These are phyloP conservation scores for Rostratula benghalensis DNA, from an alignment of 2,113 vertebrate species.

Conservation along the genomic window DNA sequence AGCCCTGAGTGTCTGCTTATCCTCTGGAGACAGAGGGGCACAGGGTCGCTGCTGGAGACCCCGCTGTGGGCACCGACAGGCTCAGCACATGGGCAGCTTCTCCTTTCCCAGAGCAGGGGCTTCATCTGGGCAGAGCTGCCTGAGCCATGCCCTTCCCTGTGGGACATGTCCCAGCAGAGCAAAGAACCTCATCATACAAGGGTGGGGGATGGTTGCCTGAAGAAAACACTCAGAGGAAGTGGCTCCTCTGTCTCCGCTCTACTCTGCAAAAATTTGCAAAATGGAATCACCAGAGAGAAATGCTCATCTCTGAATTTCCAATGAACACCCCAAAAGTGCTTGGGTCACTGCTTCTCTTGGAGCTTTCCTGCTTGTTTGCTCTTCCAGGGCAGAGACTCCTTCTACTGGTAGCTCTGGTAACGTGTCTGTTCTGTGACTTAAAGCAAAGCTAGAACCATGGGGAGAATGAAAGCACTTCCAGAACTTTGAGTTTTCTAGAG, in stretches of 20 bases:
- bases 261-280: not conserved
- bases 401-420: not conserved
- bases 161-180: not conserved
- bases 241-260: not conserved
- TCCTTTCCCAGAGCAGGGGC: not conserved
- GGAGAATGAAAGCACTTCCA: not conserved
- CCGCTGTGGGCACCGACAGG: not conserved
- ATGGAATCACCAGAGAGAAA: not conserved
- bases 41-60: not conserved
- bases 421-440: not conserved
- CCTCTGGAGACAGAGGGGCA: not conserved
- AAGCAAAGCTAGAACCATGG: not conserved
- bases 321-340: not conserved
- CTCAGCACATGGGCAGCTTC: not conserved
- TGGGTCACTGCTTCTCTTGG: not conserved
- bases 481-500: not conserved
- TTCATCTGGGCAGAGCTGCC: not conserved
- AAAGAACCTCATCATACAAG: not conserved
- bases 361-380: not conserved
- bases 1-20: not conserved
- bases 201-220: not conserved
- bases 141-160: not conserved
- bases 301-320: not conserved
- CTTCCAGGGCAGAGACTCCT: not conserved
- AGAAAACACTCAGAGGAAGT: not conserved